A percentile compares a stretch with the other conserved stretches of the same genome.
Conservation (phyloP, 92 coral and sea anemone species). For the Heteractis magnifica region DNA sequence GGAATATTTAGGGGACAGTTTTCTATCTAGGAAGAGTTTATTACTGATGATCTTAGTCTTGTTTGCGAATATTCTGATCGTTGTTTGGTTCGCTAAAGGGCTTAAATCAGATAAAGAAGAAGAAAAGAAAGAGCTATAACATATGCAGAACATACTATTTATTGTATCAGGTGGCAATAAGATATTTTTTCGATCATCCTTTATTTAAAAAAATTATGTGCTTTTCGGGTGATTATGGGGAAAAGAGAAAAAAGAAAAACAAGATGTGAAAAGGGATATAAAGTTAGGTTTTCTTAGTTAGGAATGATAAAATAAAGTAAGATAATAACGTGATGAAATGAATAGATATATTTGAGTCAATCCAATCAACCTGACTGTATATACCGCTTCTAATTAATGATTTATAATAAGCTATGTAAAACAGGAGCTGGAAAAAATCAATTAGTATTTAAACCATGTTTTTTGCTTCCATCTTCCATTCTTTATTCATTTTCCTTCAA, state of each 20-base stretch:
- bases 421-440: background rate
- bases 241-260: background rate
- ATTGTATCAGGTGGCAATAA: background rate
- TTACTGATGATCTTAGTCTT: slow-evolving; percentile 72
- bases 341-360: background rate
- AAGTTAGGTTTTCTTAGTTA: background rate
- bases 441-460: background rate
- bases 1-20: slow-evolving; percentile 40
- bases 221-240: background rate
- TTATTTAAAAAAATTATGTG: background rate
- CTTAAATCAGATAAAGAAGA: slow-evolving; percentile 91
- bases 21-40: slow-evolving; percentile 67
- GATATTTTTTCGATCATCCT: background rate
- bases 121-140: slow-evolving; percentile 53
- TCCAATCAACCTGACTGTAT: background rate
- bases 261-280: background rate
- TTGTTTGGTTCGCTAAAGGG: slow-evolving; percentile 70
- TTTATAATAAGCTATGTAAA: background rate
- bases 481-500: background rate
- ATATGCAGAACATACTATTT: background rate
- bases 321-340: background rate
- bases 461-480: background rate
- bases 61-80: slow-evolving; percentile 68
- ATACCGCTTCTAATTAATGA: background rate
- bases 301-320: background rate